Conservation (phyloP, 1,140 invertebrate genomes). For the Trichonephila inaurata region DNA sequence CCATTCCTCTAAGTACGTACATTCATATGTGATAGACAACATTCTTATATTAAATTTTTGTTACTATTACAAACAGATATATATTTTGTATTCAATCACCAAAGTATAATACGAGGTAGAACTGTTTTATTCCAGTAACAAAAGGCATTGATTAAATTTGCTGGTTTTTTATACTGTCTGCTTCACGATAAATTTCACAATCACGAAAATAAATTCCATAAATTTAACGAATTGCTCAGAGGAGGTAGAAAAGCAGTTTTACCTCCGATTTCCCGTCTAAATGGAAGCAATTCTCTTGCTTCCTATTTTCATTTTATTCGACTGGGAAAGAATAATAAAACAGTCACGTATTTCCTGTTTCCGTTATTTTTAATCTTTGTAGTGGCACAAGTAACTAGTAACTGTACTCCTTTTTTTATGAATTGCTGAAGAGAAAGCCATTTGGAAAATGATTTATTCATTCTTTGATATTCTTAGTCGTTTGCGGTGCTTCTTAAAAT, state of each 20-base stretch:
- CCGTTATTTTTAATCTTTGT: slow-evolving; percentile 8
- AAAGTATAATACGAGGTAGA: not conserved
- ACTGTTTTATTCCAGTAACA: not conserved
- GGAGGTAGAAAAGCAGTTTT: not conserved
- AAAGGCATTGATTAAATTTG: not conserved
- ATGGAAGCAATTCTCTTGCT: not conserved
- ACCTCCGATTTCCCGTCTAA: not conserved
- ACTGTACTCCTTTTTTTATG: not conserved
- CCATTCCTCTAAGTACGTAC: too few species aligned
- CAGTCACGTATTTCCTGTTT: not conserved
- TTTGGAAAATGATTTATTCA: slow-evolving; percentile 25
- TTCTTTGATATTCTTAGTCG: not conserved
- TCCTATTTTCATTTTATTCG: not conserved
- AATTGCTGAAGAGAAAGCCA: not conserved
- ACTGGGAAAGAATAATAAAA: not conserved
- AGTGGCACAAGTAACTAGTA: not conserved
- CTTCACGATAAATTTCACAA: not conserved
- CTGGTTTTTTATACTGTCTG: not conserved
- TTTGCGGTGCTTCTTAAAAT: not conserved
- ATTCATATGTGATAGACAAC: too few species aligned
- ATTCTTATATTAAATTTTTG: not conserved
- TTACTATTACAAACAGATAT: not conserved
- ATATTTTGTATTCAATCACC: not conserved
- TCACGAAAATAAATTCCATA: slow-evolving; percentile 1
- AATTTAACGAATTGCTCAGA: not conserved